These are phyloP conservation scores for Rhingia campestris DNA, from an alignment of 2,888 invertebrate genomes.

Conservation along the genomic window DNA sequence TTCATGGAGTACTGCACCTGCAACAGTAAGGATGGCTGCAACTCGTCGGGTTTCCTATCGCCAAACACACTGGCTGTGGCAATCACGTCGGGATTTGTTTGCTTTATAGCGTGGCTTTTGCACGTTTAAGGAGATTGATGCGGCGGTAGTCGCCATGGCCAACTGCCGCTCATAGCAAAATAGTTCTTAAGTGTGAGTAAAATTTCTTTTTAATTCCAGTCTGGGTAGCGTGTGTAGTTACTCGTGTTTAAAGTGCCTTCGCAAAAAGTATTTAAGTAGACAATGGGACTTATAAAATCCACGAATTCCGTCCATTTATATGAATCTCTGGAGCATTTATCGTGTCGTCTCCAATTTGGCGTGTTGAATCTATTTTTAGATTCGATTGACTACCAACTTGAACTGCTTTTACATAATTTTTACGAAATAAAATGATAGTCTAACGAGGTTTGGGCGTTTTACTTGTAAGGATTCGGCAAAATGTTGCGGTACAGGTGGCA, in stretches of 20 bases:
- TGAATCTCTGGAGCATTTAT: slow-evolving; percentile 46
- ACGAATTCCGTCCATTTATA: slow-evolving; percentile 61
- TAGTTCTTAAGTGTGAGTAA: slow-evolving; percentile 27
- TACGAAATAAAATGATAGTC: slow-evolving; percentile 6
- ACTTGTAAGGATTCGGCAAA: neutral
- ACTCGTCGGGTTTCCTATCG: slow-evolving; percentile 84
- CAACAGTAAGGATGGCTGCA: slow-evolving; percentile 95
- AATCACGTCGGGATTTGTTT: slow-evolving; percentile 74
- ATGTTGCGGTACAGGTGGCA: too few species aligned
- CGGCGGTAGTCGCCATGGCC: neutral
- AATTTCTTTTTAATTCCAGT: slow-evolving; percentile 1
- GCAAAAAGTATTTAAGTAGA: slow-evolving; percentile 9
- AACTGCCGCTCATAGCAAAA: slow-evolving; percentile 29
- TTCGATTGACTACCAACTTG: neutral
- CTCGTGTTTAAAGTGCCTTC: slow-evolving; percentile 43
- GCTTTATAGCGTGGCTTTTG: slow-evolving; percentile 72
- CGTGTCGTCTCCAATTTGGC: neutral
- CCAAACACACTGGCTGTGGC: slow-evolving; percentile 79
- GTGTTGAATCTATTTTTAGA: slow-evolving; percentile 1
- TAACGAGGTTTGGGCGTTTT: neutral
- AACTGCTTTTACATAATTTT: slow-evolving; percentile 15
- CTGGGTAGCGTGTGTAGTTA: neutral
- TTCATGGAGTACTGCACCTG: slow-evolving; percentile 97
- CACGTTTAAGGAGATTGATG: slow-evolving; percentile 22
- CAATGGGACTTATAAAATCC: slow-evolving; percentile 42